Evolutionary conservation across 2,888 invertebrate species (phyloP), one percentile per base, ranked within the genome.

Genomic region (Sesia apiformis): DNA sequence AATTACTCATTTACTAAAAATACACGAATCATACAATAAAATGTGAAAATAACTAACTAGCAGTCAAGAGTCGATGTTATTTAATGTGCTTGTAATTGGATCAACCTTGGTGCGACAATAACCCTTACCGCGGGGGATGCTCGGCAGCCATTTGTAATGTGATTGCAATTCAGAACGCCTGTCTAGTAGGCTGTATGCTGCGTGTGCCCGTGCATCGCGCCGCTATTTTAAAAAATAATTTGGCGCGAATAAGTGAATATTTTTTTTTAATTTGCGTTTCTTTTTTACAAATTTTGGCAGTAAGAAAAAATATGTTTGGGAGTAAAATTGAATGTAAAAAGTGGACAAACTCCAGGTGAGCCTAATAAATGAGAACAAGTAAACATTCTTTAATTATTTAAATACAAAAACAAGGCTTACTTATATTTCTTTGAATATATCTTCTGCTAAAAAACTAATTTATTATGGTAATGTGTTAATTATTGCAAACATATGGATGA

Each of bases 321-420:
- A 91, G 91, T 64, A 91, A 91, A 70, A 73, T 84, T 56, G 91
- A 92, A 60, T 91, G 91, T 52, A 84, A 92, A 71, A 86, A 88
- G 60, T 93, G 92, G 92, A 85, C 88, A 0, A 46, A 8, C 23
- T 46, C 46, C 46, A 46, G 46, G 46, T 46, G 23, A 23, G 23
- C 23, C 1, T 23, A 23, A 23, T 23, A 23, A 1, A 23, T 2
- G 23, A 23, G 23, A 23, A 23, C 23, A 23, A 23, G 23, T 23
- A 23, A 23, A 23, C 23, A 23, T 23, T 23, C 23, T 23, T 23
- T 23, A 23, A 23, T 23, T 23, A 23, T 23, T 23, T 23, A 23
- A 23, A 23, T 23, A 23, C 23, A 23, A 23, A 23, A 23, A 23
- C 23, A 23, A 23, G 23, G 23, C 23, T 23, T 23, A 23, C 1